Evolutionary conservation across 2,113 vertebrate species (phyloP).

Genomic region (Herpetotheres cachinnans): DNA sequence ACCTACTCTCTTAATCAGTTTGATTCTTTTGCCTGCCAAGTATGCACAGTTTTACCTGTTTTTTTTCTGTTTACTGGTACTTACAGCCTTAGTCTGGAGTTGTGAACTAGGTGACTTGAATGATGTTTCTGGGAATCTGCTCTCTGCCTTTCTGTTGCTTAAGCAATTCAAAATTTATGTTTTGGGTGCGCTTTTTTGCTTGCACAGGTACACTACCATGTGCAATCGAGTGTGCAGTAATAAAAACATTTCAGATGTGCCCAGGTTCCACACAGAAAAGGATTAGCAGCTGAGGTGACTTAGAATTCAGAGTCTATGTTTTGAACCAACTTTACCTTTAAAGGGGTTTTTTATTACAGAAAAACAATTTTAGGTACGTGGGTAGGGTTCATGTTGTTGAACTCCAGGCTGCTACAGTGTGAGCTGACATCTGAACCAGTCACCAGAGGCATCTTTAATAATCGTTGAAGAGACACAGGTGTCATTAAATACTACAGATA

Average conservation of each 20-base stretch:
- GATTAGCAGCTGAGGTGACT: not conserved
- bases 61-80: not conserved
- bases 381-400: not conserved
- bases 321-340: not conserved
- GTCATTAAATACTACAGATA: not conserved
- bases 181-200: not conserved
- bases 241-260: not conserved
- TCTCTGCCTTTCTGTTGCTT: not conserved
- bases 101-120: not conserved
- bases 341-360: not conserved
- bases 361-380: not conserved
- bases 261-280: not conserved
- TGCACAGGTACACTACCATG: rapidly evolving
- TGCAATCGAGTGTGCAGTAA: not conserved
- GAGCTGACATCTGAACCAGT: not conserved
- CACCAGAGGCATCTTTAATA: not conserved
- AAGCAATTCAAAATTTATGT: not conserved
- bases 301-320: not conserved
- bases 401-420: not conserved
- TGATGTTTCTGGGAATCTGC: not conserved
- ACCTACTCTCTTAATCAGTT: not conserved
- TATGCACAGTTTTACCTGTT: not conserved
- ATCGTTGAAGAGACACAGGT: not conserved
- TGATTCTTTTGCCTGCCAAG: not conserved
- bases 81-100: not conserved